phyloP scores from a whole-genome alignment of 2,888 invertebrate genomes.

The Cyclophora albipunctata region DNA sequence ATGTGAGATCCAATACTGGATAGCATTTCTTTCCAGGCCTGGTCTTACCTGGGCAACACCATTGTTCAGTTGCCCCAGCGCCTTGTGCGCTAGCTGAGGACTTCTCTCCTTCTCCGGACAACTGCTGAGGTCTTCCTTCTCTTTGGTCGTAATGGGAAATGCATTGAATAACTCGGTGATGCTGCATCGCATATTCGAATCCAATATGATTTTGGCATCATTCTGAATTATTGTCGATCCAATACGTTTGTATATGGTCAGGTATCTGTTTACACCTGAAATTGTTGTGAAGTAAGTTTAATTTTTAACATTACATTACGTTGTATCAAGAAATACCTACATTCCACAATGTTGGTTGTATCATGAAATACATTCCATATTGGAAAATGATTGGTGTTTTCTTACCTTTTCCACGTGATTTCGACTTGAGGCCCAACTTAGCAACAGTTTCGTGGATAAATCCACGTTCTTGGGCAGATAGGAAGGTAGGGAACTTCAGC shows the following conservation, averaged over 20 bases:
- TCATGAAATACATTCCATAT: too few species aligned
- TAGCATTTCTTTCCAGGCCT: too few species aligned
- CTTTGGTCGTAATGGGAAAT: constrained; percentile 80
- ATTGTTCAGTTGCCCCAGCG: constrained; percentile 79
- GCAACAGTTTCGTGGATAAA: constrained; percentile 84
- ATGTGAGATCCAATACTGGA: too few species aligned
- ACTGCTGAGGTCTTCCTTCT: constrained; percentile 81
- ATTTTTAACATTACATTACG: too few species aligned
- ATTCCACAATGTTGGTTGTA: not conserved
- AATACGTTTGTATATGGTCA: constrained; percentile 82
- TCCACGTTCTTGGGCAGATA: constrained; percentile 85
- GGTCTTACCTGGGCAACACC: constrained; percentile 77
- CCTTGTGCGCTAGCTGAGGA: constrained; percentile 71
- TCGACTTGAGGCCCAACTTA: constrained; percentile 83
- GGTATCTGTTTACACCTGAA: constrained; percentile 78
- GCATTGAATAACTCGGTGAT: constrained; percentile 78
- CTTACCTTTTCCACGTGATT: constrained; percentile 86
- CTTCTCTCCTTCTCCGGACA: constrained; percentile 79
- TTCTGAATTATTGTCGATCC: constrained; percentile 80
- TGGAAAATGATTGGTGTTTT: not conserved
- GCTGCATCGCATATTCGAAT: constrained; percentile 77
- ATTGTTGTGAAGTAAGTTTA: not conserved
- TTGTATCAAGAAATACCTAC: not conserved
- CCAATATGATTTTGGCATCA: constrained; percentile 79
- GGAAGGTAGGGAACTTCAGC: constrained; percentile 80